Evolutionary conservation across 2,797 vertebrate species (phyloP).

Genomic region (Etheostoma nigrum): DNA sequence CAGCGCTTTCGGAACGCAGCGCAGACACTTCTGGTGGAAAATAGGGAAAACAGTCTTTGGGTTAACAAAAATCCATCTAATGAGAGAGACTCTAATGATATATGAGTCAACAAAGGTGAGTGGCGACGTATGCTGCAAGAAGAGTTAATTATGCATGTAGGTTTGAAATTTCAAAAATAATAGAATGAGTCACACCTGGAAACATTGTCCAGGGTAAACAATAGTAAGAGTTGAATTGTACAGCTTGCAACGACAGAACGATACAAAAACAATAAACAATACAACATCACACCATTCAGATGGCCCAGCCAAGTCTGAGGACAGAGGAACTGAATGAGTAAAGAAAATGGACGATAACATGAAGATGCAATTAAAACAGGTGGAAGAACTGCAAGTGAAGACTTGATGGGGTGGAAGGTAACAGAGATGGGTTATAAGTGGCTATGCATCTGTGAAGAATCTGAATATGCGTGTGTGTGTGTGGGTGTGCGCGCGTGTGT

Average conservation of each 20-base stretch:
- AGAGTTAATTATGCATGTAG: constrained; percentile 16
- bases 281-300: not conserved
- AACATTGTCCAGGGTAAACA: constrained; percentile 15
- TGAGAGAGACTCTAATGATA: constrained; percentile 17
- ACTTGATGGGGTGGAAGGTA: constrained; percentile 12
- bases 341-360: not conserved
- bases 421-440: constrained; percentile 17
- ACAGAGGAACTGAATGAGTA: not conserved
- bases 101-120: constrained; percentile 13
- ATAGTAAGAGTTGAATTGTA: constrained; percentile 1
- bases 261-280: not conserved
- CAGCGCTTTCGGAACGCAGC: no score
- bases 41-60: not conserved
- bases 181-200: constrained; percentile 19
- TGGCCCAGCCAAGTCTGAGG: not conserved
- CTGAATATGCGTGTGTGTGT: not conserved
- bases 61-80: constrained; percentile 11
- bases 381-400: constrained; percentile 7
- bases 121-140: not conserved
- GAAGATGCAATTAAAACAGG: constrained; percentile 5
- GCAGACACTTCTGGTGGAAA: no score
- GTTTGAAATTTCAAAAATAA: constrained; percentile 11
- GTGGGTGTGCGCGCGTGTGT: constrained; percentile 5
- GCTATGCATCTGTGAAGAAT: constrained; percentile 6
- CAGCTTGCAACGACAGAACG: not conserved